These are phyloP conservation scores for Meteorus cinctellus DNA, from an alignment of 2,888 invertebrate species.

Conservation along the genomic window DNA sequence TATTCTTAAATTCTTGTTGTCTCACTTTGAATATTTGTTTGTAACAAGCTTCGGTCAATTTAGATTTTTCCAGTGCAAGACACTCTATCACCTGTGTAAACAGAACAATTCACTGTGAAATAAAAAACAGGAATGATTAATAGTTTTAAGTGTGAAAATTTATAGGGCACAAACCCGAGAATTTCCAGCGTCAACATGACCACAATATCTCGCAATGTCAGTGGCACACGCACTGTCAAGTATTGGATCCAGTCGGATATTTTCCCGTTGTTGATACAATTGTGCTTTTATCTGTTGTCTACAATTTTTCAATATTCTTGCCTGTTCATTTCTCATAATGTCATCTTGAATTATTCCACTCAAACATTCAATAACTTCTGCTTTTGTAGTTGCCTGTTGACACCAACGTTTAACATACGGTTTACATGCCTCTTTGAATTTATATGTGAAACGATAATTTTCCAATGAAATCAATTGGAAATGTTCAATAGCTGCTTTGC, in stretches of 20 bases:
- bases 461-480: conserved; percentile 95
- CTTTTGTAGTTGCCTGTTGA: conserved; percentile 82
- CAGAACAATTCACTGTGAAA: background rate
- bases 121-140: conserved; percentile 42
- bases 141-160: conserved; percentile 43
- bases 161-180: conserved; percentile 72
- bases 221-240: conserved; percentile 86
- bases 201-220: conserved; percentile 86
- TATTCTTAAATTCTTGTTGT: conserved; percentile 89
- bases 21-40: conserved; percentile 89
- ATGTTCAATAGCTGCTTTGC: conserved; percentile 95
- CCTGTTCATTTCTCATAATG: conserved; percentile 82
- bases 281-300: conserved; percentile 93
- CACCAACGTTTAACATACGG: conserved; percentile 82
- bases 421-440: conserved; percentile 96
- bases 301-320: conserved; percentile 90
- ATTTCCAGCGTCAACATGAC: conserved; percentile 80
- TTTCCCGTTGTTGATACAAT: conserved; percentile 93
- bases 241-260: conserved; percentile 88
- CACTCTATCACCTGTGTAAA: conserved; percentile 84
- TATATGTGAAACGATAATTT: conserved; percentile 93
- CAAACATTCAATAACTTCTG: conserved; percentile 88
- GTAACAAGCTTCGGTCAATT: conserved; percentile 82
- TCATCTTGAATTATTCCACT: conserved; percentile 94
- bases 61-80: conserved; percentile 76